Evolutionary conservation across 2,113 vertebrate species (phyloP).

Genomic region (Laticauda colubrina): DNA sequence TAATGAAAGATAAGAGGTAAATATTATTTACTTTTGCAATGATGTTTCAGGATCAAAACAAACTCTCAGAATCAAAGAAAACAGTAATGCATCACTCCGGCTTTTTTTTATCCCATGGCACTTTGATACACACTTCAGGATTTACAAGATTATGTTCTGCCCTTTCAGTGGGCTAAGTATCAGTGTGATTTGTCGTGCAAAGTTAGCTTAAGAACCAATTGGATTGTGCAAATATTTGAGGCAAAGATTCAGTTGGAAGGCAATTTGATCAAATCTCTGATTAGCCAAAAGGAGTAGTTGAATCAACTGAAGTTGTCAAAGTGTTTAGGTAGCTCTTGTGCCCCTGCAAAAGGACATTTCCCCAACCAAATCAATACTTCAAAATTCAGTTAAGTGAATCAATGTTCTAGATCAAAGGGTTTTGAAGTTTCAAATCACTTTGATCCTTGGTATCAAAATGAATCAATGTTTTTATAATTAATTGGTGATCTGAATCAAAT

Average conservation of each 20-base stretch:
- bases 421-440: neutral
- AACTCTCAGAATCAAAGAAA: neutral
- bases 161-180: neutral
- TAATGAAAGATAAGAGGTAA: neutral
- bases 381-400: neutral
- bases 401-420: neutral
- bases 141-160: neutral
- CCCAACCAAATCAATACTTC: neutral
- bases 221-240: neutral
- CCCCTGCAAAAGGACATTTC: neutral
- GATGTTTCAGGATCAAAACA: neutral
- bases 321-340: neutral
- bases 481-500: neutral
- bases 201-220: neutral
- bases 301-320: neutral
- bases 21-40: neutral
- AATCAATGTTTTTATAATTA: neutral
- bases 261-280: neutral
- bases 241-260: neutral
- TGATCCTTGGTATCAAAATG: neutral
- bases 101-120: neutral
- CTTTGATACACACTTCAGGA: neutral
- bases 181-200: neutral
- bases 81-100: neutral
- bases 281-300: neutral